These are phyloP conservation scores for Drosophila equinoxialis DNA, from an alignment of 1,140 invertebrate genomes.

Conservation along the genomic window DNA sequence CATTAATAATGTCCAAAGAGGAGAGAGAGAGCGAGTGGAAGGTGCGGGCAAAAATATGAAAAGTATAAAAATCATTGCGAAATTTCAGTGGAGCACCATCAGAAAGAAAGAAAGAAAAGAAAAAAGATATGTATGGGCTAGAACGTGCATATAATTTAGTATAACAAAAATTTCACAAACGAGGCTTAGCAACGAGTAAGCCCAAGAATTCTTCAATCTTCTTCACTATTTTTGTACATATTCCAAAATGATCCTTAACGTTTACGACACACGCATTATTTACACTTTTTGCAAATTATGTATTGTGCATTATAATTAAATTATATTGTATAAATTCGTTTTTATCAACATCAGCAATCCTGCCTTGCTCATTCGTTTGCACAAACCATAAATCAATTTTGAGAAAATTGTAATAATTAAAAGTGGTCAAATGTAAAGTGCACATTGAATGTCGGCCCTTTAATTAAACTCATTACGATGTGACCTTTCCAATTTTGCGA, in stretches of 20 bases:
- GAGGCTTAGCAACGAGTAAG: no score
- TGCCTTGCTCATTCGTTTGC: neutral
- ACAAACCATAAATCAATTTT: neutral
- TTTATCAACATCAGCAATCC: neutral
- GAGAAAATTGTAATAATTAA: neutral
- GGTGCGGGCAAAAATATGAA: neutral
- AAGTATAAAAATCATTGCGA: slow-evolving; percentile 1
- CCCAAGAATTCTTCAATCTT: no score
- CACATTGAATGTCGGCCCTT: neutral
- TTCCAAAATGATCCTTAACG: no score
- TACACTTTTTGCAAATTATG: neutral
- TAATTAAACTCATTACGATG: neutral
- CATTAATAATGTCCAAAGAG: slow-evolving; percentile 22
- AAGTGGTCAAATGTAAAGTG: neutral
- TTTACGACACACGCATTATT: neutral
- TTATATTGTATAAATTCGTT: neutral
- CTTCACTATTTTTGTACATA: no score
- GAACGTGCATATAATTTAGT: neutral
- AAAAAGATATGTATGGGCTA: neutral
- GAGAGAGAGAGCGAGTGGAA: neutral
- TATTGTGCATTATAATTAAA: neutral
- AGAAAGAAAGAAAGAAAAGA: neutral
- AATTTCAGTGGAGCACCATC: neutral
- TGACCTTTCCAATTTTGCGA: neutral
- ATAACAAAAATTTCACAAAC: neutral